Base-by-base conservation (phyloP, 2,888 invertebrate species). In the Smittia aterrima region DNA sequence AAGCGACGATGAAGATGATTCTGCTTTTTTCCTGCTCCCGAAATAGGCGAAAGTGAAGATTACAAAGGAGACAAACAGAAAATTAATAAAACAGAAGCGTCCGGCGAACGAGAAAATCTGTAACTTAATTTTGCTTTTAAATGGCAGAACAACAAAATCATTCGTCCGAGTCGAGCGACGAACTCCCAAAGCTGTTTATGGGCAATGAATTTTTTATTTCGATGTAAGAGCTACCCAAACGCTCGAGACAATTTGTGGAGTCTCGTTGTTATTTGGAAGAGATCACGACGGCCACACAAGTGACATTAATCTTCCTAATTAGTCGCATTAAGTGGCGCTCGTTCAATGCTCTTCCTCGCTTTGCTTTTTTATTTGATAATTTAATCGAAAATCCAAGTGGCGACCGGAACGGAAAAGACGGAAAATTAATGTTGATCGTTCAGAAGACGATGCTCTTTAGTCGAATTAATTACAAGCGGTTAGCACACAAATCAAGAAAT, bases 231-330 rank as follows among this genome's bases (percentile, higher is more conserved):
- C n/a, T n/a, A n/a, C n/a, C n/a, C n/a, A n/a, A n/a, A n/a, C n/a
- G n/a, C n/a, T 32, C 32, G 32, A 32, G 32, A 32, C 9, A 32
- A 32, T 32, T 32, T 32, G 32, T 32, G 4, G 32, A 32, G 32
- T 32, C 32, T 32, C 32, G 32, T 32, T 32, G 32, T 9, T 32
- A 3, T 32, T 9, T 32, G 3, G 32, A n/a, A n/a, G 53, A 53
- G n/a, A 18, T 16, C n/a, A 53, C 53, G n/a, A 4, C 16, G 47
- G 20, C 13, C 58, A 16, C 62, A 40, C 58, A 58, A 32, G 62
- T 20, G 62, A 72, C 32, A 72, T 72, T 58, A 72, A 72, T 72
- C 72, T 72, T 24, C 38, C 58, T 72, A 72, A 72, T 72, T 72
- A 54, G 62, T 72, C 62, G 53, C 40, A 72, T 72, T 72, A 72